Conservation (phyloP, 2,888 invertebrate genomes). For the Orthonychiurus folsomi region DNA sequence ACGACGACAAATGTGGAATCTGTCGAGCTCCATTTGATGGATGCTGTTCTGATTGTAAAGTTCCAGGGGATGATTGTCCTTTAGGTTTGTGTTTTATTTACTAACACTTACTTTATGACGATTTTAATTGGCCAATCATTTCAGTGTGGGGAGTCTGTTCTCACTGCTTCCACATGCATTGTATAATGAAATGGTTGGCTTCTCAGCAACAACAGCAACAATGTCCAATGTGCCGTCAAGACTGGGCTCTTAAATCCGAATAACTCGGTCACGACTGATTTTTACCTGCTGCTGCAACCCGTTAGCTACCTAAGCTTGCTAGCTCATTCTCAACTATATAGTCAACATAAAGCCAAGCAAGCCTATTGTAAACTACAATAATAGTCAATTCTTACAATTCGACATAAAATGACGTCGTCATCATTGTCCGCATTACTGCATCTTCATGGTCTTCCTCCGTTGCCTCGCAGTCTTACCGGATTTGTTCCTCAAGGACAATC, state of each 20-base stretch:
- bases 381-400: too few species aligned
- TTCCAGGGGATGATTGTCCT: conserved; percentile 96
- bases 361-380: too few species aligned
- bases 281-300: too few species aligned
- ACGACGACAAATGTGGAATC: conserved; percentile 98
- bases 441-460: conserved; percentile 39
- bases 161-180: conserved; percentile 99
- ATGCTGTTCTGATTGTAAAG: conserved; percentile 93
- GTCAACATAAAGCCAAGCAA: too few species aligned
- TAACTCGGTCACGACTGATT: too few species aligned
- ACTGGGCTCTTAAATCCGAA: conserved; percentile 83
- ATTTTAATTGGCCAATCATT: not conserved
- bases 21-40: conserved; percentile 98
- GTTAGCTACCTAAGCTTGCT: too few species aligned
- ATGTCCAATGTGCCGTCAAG: conserved; percentile 95
- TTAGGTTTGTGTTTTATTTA: conserved; percentile 49
- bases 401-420: not conserved
- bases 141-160: conserved; percentile 95
- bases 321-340: too few species aligned
- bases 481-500: conserved; percentile 8
- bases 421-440: conserved; percentile 12
- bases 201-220: conserved; percentile 61
- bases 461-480: conserved; percentile 32
- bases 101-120: not conserved
- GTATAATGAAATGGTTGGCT: conserved; percentile 98